Percentiles rank a stretch among this genome's conserved stretches.
These are phyloP conservation scores for Dermatemys mawii DNA, from an alignment of 2,113 vertebrate genomes.

Conservation along the genomic window DNA sequence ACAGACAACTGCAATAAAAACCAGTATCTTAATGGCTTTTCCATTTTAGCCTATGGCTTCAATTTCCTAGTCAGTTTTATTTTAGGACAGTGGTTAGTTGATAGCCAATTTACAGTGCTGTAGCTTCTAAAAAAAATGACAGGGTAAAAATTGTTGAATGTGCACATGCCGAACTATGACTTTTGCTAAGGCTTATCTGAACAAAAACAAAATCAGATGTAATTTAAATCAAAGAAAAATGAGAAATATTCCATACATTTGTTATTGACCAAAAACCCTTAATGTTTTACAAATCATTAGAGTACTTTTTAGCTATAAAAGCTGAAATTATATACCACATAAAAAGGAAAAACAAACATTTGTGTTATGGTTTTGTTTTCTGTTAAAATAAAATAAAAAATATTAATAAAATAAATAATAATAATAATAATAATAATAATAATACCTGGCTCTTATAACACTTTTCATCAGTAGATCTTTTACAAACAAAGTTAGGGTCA, in stretches of 20 bases:
- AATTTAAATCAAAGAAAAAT: slow-evolving; percentile 41
- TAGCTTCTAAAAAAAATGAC: background rate
- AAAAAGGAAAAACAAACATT: background rate
- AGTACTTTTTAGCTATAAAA: slow-evolving; percentile 15
- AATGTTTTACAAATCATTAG: background rate
- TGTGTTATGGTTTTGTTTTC: slow-evolving; percentile 9
- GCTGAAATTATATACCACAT: slow-evolving; percentile 20
- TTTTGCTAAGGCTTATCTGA: slow-evolving; percentile 46
- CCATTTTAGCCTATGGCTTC: background rate
- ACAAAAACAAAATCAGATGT: slow-evolving; percentile 34
- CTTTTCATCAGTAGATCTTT: background rate
- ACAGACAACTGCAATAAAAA: background rate
- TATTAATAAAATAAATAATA: background rate
- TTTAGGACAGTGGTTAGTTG: background rate
- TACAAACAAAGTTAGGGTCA: background rate
- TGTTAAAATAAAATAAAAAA: background rate
- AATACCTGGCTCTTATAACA: background rate
- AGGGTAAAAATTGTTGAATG: background rate
- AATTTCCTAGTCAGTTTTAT: background rate
- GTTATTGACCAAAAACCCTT: background rate
- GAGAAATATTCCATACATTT: background rate
- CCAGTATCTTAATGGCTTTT: background rate
- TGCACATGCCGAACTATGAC: background rate
- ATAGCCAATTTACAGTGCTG: background rate
- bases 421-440: background rate